Evolutionary conservation across 2,888 invertebrate species (phyloP), one percentile per base, ranked within the genome.

Genomic region (Watsonalla cultraria): DNA sequence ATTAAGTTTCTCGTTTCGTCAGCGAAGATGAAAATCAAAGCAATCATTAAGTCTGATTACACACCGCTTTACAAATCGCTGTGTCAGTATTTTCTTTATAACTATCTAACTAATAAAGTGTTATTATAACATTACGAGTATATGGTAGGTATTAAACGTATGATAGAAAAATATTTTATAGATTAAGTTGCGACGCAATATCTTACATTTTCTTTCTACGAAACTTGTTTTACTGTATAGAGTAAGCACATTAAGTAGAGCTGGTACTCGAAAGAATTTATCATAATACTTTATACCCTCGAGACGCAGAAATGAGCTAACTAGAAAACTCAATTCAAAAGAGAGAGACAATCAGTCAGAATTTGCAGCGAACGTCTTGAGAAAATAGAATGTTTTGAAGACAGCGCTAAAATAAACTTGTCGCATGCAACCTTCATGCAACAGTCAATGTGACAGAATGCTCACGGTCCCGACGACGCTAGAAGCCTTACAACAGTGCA

Each of bases 1-100:
- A 86, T 88, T 87, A 86, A 86, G 80, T 84, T 84, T 77, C 83
- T 80, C 81, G 82, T 83, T 82, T 80, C 80, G 77, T 77, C 73
- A 76, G 80, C 76, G 76, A 69, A 84, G 80, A 85, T 80, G 84
- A 80, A 82, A 87, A 87, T 87, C 86, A 85, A 86, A 86, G 85
- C 79, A 84, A 87, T 86, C 83, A 84, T 85, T 85, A 79, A 81
- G 78, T 81, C 82, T 82, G 81, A 86, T 83, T 81, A 82, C 24
- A 24, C 4, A 81, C 74, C 72, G 72, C 66, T 73, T 77, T 73
- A 76, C 74, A 82, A 84, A 80, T 79, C 70, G 69, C 70, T 72
- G 74, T 75, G 72, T 68, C 65, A 66, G 66, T 70, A 68, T 69
- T 74, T 76, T 76, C 73, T 78, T 81, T 78, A 75, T 73, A 71